Base-by-base conservation (phyloP, 1,140 invertebrate genomes). In the Andricus grossulariae region DNA sequence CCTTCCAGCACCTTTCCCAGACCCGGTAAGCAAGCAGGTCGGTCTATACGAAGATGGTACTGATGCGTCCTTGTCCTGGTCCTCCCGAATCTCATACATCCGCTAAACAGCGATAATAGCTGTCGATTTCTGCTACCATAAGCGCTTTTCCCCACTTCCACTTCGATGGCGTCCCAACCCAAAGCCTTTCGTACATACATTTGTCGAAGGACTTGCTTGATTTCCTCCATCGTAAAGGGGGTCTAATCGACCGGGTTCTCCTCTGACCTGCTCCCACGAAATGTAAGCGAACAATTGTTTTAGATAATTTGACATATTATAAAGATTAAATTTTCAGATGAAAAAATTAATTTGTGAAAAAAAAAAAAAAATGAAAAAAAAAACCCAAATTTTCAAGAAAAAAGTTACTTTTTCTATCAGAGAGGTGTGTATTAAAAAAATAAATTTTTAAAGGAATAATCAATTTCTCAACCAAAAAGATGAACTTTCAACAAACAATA, bases 1-100 rank as follows among this genome's bases (percentile, higher is more conserved):
- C 86, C 81, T 76, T 92, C 91, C 0, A 90, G 74, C 0, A 88
- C 54, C 57, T 92, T 92, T 0, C 89, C 89, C 8, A 91, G 13
- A 0, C 89, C 71, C 7, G 89, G 83, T 0, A 92, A 80, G 0
- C n/a, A 92, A 80, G 13, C 90, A 91, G 2, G 92, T 88, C 0
- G 91, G 88, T 57, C 90, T 73, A 51, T 89, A 92, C 0, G 87
- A 88, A 18, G 82, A 83, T 3, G 87, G 78, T 1, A 81, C 66
- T 0, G 50, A 71, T 15, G 51, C 16, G 57, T 90, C 86, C 60
- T 88, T 91, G 2, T 83, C 86, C 45, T 84, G 79, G 6, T 78
- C 82, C 75, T 91, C 0, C 84, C 83, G 19, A 82, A 78, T 13
- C 15, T 16, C 0, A 90, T 55, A 21, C 88, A 88, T 7, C 10